These are phyloP conservation scores for Polypterus bichir DNA, from an alignment of 2,113 vertebrate genomes.

Conservation along the genomic window DNA sequence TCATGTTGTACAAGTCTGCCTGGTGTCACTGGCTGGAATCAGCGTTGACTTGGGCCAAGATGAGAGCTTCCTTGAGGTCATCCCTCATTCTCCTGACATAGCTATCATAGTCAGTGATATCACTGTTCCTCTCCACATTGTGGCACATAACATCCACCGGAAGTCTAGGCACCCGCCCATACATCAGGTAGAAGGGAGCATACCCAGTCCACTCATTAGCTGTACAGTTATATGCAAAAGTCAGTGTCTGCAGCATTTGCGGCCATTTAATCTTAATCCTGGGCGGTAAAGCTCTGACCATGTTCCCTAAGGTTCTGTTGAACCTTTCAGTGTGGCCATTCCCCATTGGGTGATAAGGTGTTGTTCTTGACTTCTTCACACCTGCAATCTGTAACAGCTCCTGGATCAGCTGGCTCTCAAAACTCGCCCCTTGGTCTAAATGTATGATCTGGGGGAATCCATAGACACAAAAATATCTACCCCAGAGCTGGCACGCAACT, in stretches of 20 bases:
- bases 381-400: background rate
- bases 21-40: too few relatives aligned
- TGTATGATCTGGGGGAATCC: slow-evolving; percentile 10
- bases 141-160: too few relatives aligned
- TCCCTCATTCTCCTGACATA: too few relatives aligned
- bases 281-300: background rate
- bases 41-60: too few relatives aligned
- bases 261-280: background rate
- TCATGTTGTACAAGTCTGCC: too few relatives aligned
- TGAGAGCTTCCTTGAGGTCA: too few relatives aligned
- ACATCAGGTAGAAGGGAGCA: background rate
- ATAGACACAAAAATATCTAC: slow-evolving; percentile 9
- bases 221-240: background rate
- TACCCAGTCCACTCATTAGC: background rate
- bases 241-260: background rate
- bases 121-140: too few relatives aligned
- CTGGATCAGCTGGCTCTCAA: slow-evolving; percentile 14
- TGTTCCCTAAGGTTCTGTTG: background rate
- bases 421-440: slow-evolving; percentile 13
- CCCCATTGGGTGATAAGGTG: too few relatives aligned
- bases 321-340: too few relatives aligned
- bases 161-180: too few relatives aligned
- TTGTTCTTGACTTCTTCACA: too few relatives aligned
- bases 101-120: too few relatives aligned
- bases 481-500: slow-evolving; percentile 3